Conservation (phyloP, 2,888 invertebrate genomes). For the Hemistola chrysoprasaria region DNA sequence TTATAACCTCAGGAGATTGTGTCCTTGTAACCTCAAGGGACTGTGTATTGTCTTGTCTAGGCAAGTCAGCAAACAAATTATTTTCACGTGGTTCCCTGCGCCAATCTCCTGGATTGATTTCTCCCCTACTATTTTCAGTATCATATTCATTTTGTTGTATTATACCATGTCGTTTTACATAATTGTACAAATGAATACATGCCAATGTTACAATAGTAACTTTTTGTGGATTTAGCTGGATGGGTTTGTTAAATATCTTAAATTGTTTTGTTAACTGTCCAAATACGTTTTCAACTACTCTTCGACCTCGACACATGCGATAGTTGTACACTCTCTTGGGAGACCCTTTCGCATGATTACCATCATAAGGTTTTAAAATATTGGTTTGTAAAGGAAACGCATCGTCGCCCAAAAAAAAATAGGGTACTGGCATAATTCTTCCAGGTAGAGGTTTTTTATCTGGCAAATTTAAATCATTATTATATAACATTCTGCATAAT, state of each 20-base stretch:
- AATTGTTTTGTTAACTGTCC: constrained; percentile 19
- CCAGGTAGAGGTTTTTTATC: constrained; percentile 3
- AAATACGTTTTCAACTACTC: constrained; percentile 24
- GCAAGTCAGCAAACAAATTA: constrained; percentile 15
- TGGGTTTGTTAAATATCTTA: constrained; percentile 16
- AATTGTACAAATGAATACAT: constrained; percentile 25
- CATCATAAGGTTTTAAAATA: constrained; percentile 11
- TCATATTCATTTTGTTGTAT: constrained; percentile 10
- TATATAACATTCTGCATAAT: constrained; percentile 15
- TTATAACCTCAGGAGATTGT: constrained; percentile 19
- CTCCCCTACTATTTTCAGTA: constrained; percentile 13
- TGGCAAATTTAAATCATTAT: neutral
- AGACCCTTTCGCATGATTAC: constrained; percentile 6
- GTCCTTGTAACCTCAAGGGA: constrained; percentile 14
- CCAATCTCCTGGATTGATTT: constrained; percentile 23
- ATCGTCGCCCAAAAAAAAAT: constrained; percentile 26
- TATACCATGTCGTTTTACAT: constrained; percentile 19
- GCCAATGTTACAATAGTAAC: constrained; percentile 20
- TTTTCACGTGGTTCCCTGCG: constrained; percentile 12
- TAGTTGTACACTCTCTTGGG: constrained; percentile 14
- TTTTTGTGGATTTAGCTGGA: constrained; percentile 24
- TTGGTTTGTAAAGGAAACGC: constrained; percentile 21
- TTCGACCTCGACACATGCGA: constrained; percentile 16
- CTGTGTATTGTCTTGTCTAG: constrained; percentile 20
- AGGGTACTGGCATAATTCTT: constrained; percentile 14